Conservation (phyloP, 2,113 vertebrate species). For the Rhombomys opimus region DNA sequence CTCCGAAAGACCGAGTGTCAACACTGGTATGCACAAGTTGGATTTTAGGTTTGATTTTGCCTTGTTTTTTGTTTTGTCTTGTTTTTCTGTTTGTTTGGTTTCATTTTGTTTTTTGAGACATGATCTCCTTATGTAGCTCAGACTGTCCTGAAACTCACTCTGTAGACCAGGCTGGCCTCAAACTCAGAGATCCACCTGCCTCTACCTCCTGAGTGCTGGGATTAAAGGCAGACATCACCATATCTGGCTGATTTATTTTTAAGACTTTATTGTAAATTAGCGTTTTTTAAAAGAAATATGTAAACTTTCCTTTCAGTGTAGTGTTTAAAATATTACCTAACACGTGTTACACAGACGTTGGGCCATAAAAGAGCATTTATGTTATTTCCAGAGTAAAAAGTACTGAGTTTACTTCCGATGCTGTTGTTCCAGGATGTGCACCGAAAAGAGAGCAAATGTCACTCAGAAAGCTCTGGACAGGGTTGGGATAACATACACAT, state of each 20-base stretch:
- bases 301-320: neutral
- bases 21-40: neutral
- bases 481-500: neutral
- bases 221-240: neutral
- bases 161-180: neutral
- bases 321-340: neutral
- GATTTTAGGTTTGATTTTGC: neutral
- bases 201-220: neutral
- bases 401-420: neutral
- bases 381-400: neutral
- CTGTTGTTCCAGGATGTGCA: neutral
- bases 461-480: neutral
- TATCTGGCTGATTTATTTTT: neutral
- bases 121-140: neutral
- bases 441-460: neutral
- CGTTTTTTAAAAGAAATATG: neutral
- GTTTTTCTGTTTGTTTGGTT: neutral
- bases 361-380: neutral
- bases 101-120: neutral
- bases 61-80: neutral
- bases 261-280: neutral
- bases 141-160: neutral
- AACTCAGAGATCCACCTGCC: neutral
- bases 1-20: neutral
- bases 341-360: neutral